Evolutionary conservation across 2,113 vertebrate genomes (phyloP).

Genomic region (Cheirogaleus medius): DNA sequence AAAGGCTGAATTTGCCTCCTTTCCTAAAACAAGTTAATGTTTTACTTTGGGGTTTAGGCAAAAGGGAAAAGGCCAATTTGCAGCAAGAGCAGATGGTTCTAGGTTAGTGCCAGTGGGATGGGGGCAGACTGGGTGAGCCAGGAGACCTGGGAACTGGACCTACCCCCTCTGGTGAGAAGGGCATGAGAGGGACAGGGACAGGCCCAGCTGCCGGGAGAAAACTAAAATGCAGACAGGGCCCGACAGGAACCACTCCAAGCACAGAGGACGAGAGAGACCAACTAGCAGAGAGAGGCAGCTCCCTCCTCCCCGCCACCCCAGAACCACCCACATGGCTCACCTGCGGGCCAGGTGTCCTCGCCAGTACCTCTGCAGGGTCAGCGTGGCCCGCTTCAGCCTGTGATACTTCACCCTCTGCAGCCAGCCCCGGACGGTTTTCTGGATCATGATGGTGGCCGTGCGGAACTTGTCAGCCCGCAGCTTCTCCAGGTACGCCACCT

Average conservation of each 20-base stretch:
- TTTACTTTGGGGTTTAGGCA: neutral
- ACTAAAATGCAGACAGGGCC: neutral
- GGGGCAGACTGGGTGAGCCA: neutral
- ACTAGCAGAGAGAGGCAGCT: neutral
- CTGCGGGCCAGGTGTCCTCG: conserved; percentile 93
- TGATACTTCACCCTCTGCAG: conserved; percentile 90
- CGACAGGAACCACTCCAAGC: neutral
- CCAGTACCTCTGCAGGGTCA: conserved; percentile 89
- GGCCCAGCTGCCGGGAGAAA: neutral
- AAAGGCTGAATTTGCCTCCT: neutral
- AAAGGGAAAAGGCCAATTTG: neutral
- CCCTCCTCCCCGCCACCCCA: neutral
- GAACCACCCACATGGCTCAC: conserved; percentile 75
- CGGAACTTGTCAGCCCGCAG: conserved; percentile 94
- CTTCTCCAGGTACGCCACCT: conserved; percentile 98
- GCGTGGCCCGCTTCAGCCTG: conserved; percentile 83
- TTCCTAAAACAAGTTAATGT: neutral
- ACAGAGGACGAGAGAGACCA: neutral
- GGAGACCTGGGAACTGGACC: neutral
- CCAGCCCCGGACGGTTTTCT: conserved; percentile 97
- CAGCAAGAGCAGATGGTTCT: neutral
- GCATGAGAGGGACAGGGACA: rapidly evolving
- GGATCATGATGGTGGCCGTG: conserved; percentile 94
- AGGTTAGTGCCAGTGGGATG: neutral
- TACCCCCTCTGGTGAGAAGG: neutral